Conservation (phyloP, 2,888 invertebrate genomes). For the Patella pellucida region DNA sequence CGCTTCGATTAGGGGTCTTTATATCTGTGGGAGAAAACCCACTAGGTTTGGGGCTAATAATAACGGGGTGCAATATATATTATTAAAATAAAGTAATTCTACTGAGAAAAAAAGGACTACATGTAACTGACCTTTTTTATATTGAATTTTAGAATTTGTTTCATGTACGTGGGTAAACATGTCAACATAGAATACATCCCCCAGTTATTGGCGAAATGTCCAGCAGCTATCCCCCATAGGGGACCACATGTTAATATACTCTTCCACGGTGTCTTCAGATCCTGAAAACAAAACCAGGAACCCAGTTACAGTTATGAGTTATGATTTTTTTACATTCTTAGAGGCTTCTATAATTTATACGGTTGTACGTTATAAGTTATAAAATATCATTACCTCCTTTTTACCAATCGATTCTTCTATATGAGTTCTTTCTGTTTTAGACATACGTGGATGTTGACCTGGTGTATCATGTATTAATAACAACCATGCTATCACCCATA, state of each 20-base stretch:
- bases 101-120: too few relatives aligned
- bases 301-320: too few relatives aligned
- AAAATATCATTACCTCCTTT: slow-evolving; percentile 43
- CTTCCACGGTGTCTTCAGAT: slow-evolving; percentile 45
- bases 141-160: slow-evolving; percentile 69
- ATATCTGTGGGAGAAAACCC: too few relatives aligned
- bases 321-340: too few relatives aligned
- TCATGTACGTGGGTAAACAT: slow-evolving; percentile 71
- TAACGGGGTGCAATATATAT: too few relatives aligned
- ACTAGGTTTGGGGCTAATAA: too few relatives aligned
- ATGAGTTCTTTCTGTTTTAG: slow-evolving; percentile 61
- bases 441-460: slow-evolving; percentile 63
- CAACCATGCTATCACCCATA: slow-evolving; percentile 66
- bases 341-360: too few relatives aligned
- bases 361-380: too few relatives aligned
- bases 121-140: slow-evolving; percentile 59
- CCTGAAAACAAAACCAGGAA: slow-evolving; percentile 4
- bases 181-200: slow-evolving; percentile 73
- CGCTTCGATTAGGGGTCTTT: too few relatives aligned
- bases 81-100: too few relatives aligned
- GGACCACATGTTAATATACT: slow-evolving; percentile 49
- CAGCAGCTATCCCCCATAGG: slow-evolving; percentile 69
- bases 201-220: slow-evolving; percentile 72
- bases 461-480: slow-evolving; percentile 60
- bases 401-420: slow-evolving; percentile 64